These are phyloP conservation scores for Drosophila hamatofila DNA, from an alignment of 2,888 invertebrate genomes.

Conservation along the genomic window DNA sequence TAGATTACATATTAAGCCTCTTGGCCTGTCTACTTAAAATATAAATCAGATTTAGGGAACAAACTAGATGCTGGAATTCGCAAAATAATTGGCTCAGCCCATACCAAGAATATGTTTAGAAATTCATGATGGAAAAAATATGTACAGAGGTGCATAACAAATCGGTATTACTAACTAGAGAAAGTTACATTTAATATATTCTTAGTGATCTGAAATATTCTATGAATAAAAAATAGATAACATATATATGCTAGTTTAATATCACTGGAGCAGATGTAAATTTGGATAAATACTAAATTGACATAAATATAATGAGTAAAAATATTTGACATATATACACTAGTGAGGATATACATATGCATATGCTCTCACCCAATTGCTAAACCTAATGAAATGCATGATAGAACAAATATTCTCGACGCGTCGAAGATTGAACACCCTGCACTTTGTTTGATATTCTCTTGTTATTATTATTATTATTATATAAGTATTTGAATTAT, in stretches of 20 bases:
- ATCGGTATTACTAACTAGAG: not conserved
- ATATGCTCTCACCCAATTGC: not conserved
- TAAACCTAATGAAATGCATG: not conserved
- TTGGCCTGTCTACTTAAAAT: not conserved
- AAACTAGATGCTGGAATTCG: not conserved
- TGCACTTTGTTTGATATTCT: not conserved
- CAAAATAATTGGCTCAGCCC: not conserved
- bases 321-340: not conserved
- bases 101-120: not conserved
- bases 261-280: not conserved
- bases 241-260: not conserved
- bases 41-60: no score
- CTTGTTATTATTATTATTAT: not conserved
- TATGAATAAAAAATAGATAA: no score
- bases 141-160: not conserved
- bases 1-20: no score
- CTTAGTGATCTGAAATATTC: not conserved
- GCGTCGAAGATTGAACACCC: not conserved
- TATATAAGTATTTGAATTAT: not conserved
- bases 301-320: conserved; percentile 1
- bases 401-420: not conserved
- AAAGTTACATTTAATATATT: not conserved
- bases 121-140: not conserved
- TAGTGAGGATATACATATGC: not conserved
- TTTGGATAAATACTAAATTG: not conserved